These are phyloP conservation scores for Lysiphlebus fabarum DNA, from an alignment of 1,140 invertebrate genomes.

Conservation along the genomic window DNA sequence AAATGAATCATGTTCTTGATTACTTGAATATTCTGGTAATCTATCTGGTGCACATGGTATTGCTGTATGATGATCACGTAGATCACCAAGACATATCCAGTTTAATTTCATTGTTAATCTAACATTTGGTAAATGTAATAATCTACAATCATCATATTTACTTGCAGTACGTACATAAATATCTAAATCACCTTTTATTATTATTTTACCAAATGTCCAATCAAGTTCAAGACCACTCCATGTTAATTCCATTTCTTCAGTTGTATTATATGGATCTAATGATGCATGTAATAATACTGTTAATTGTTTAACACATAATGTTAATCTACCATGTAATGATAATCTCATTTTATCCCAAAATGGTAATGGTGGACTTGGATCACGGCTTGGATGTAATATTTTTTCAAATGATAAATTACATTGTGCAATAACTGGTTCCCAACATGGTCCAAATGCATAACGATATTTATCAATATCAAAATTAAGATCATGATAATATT, in stretches of 20 bases:
- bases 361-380: slow-evolving; percentile 89
- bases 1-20: slow-evolving; percentile 85
- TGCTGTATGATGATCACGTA: slow-evolving; percentile 94
- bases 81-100: slow-evolving; percentile 90
- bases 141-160: slow-evolving; percentile 95
- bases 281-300: slow-evolving; percentile 90
- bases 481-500: slow-evolving; percentile 98
- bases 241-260: slow-evolving; percentile 96
- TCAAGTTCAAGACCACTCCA: slow-evolving; percentile 91
- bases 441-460: slow-evolving; percentile 95
- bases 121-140: slow-evolving; percentile 87
- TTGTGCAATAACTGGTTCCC: slow-evolving; percentile 96
- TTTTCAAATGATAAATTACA: slow-evolving; percentile 89
- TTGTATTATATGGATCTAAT: slow-evolving; percentile 96
- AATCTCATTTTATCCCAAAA: slow-evolving; percentile 98
- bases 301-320: slow-evolving; percentile 79
- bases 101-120: slow-evolving; percentile 81
- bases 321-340: slow-evolving; percentile 88
- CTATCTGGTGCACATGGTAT: slow-evolving; percentile 95
- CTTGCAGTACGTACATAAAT: slow-evolving; percentile 93
- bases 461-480: slow-evolving; percentile 85
- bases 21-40: slow-evolving; percentile 94
- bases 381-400: slow-evolving; percentile 79
- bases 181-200: slow-evolving; percentile 59
- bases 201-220: slow-evolving; percentile 84